Base-by-base conservation (phyloP, 2,797 vertebrate genomes). In the Orientallactaga sibirica region DNA sequence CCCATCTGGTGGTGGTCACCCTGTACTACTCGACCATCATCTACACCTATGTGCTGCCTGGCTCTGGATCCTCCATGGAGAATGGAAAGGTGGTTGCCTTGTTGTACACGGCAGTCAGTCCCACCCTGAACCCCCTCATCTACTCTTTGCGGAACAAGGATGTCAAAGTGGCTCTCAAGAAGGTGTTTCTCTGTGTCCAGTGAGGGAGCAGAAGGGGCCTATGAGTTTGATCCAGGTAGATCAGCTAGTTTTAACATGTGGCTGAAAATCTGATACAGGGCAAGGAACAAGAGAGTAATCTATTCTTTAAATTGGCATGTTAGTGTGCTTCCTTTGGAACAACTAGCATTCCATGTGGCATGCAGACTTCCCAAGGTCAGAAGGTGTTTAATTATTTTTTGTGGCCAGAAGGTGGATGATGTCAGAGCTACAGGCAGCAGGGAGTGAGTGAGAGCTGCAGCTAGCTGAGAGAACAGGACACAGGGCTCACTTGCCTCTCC, bases 61-160 rank as follows among this genome's bases (percentile, higher is more conserved):
- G 43, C 10, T 93, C 88, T 0, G 14, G 90, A 14, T 77, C 85
- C 33, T 90, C 92, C 10, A 10, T 41, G 79, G 92, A 92, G 37
- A 86, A 84, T 1, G 87, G 90, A 71, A 94, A 88, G 33, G 71
- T 90, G 18, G 61, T 93, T 6, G 29, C 96, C 2, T 14, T 96
- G 22, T 3, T 94, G 37, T 92, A 95, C 76, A 92, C 70, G 6
- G 85, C 70, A 29, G 67, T 95, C 73, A 96, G 92, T 22, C 96
- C 96, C 18, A 76, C 92, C 5, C 74, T 93, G 22, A 97, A 96
- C 20, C 94, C 96, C 3, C 41, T 95, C 41, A 96, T 96, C 55
- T 95, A 94, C 61, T 93, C 89, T 22, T 86, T 96, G 25, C 9
- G 79, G 68, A 96, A 94, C 85, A 85, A 82, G 25, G 92, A 95